Percentiles rank a stretch among this genome's conserved stretches.
phyloP scores from a whole-genome alignment of 2,888 invertebrate genomes.

The Trissonchulus sp. region DNA sequence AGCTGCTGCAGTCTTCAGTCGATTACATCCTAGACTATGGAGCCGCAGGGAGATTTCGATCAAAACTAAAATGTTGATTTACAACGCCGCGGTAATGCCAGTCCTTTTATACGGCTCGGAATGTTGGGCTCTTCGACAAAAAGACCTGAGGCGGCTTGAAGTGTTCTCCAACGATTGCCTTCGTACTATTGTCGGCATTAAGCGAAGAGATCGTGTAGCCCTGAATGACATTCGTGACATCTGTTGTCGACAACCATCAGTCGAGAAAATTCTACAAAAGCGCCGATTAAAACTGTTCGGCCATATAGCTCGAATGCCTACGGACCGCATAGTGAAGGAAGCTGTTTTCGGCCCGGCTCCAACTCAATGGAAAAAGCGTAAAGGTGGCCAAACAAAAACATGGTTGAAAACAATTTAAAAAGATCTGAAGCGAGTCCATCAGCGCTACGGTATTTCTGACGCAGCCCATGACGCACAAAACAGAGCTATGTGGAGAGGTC shows the following conservation, averaged over 20 bases:
- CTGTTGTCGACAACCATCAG: not conserved
- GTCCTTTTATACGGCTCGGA: slow-evolving; percentile 6
- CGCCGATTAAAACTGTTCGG: slow-evolving; percentile 16
- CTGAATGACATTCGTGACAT: not conserved
- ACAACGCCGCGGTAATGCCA: slow-evolving; percentile 1
- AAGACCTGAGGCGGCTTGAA: not conserved
- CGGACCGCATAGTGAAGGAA: not conserved
- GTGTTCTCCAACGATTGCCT: slow-evolving; percentile 13
- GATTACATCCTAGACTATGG: not conserved
- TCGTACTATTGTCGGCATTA: not conserved
- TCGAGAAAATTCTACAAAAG: not conserved
- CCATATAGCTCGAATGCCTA: slow-evolving; percentile 7
- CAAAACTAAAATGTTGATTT: not conserved
- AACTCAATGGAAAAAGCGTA: not conserved
- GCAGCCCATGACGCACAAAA: slow-evolving; percentile 1
- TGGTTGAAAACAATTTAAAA: slow-evolving; percentile 13
- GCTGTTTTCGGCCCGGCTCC: not conserved
- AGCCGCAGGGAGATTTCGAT: not conserved
- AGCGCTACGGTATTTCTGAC: not conserved
- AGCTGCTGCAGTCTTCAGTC: not conserved
- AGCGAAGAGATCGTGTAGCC: not conserved
- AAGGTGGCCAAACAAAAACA: slow-evolving; percentile 5
- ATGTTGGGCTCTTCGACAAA: not conserved
- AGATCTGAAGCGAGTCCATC: not conserved
- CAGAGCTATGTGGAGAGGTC: slow-evolving; percentile 8